Conservation (phyloP, 1,140 invertebrate species). For the Drosophila pseudoananassae region DNA sequence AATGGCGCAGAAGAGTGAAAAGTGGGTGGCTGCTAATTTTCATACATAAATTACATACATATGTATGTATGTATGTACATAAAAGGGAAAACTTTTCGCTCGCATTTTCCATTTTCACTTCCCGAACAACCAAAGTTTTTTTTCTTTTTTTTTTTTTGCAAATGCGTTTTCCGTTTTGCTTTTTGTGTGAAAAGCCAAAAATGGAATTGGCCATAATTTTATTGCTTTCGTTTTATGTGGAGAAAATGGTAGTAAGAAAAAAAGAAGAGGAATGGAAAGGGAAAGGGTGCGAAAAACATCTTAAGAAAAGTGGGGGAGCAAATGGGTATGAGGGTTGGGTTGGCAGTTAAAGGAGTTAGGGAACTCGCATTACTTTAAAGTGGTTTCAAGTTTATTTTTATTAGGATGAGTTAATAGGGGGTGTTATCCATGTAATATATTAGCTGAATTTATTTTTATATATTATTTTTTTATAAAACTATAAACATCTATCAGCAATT, state of each 20-base stretch:
- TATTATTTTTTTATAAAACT: too few relatives aligned
- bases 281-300: constrained; percentile 26
- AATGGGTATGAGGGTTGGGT: background rate
- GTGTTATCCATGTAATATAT: background rate
- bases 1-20: constrained; percentile 54
- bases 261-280: background rate
- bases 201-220: constrained; percentile 75
- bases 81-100: constrained; percentile 49
- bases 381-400: constrained; percentile 34
- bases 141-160: constrained; percentile 4
- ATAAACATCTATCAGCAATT: too few relatives aligned
- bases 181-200: constrained; percentile 72
- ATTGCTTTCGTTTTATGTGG: constrained; percentile 60
- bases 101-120: constrained; percentile 14
- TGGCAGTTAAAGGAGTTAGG: constrained; percentile 11
- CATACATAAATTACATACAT: too few relatives aligned
- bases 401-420: background rate
- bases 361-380: constrained; percentile 37
- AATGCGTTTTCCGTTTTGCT: constrained; percentile 5
- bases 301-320: background rate
- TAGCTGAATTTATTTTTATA: too few relatives aligned
- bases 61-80: too few relatives aligned
- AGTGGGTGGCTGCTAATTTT: constrained; percentile 44
- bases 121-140: constrained; percentile 26
- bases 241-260: background rate